phyloP scores from a whole-genome alignment of 2,797 vertebrate genomes.

The Anguilla obscura region DNA sequence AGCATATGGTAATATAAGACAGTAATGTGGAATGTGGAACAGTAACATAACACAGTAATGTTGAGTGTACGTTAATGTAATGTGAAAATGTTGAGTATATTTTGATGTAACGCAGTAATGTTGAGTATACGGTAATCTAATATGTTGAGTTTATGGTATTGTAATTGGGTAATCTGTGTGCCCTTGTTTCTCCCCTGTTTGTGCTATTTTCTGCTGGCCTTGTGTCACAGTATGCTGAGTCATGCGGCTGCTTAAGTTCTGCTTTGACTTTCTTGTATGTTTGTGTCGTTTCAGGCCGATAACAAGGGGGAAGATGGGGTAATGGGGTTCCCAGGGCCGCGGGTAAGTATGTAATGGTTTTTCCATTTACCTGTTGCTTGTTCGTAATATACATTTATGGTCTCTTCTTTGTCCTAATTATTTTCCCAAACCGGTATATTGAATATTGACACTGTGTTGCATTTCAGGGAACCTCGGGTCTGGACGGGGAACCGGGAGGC shows the following conservation, averaged over 20 bases:
- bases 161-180: background rate
- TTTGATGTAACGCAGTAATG: background rate
- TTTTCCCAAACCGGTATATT: background rate
- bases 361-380: background rate
- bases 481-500: constrained; percentile 68
- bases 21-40: background rate
- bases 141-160: background rate
- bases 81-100: background rate
- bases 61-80: background rate
- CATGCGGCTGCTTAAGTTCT: background rate
- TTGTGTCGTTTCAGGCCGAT: constrained; percentile 51
- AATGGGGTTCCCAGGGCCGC: constrained; percentile 75
- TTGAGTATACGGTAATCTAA: background rate
- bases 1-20: background rate
- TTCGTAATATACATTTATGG: background rate
- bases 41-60: background rate
- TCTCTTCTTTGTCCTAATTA: background rate
- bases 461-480: constrained; percentile 80
- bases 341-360: constrained; percentile 68
- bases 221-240: background rate
- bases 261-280: constrained; percentile 1
- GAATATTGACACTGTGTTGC: background rate
- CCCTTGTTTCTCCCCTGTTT: too few species aligned
- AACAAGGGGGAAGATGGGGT: constrained; percentile 85
- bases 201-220: too few species aligned